These are phyloP conservation scores for Pterocles gutturalis DNA, from an alignment of 2,113 vertebrate genomes.

Conservation along the genomic window DNA sequence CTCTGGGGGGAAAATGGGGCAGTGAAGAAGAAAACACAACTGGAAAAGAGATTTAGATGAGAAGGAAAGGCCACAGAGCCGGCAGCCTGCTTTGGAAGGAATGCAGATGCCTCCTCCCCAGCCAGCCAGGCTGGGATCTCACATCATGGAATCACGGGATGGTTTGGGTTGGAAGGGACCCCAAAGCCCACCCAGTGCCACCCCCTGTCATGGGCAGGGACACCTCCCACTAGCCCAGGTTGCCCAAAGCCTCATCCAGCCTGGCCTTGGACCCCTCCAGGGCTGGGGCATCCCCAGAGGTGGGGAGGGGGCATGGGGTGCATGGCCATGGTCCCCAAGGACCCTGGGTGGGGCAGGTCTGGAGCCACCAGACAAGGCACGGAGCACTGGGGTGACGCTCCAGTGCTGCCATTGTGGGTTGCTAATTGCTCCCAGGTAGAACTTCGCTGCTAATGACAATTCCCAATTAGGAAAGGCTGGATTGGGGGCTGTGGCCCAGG, in stretches of 20 bases:
- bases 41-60: neutral
- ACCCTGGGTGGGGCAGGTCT: neutral
- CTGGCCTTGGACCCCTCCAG: too few species aligned
- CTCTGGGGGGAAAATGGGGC: neutral
- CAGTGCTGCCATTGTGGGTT: neutral
- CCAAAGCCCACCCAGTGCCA: too few species aligned
- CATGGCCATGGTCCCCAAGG: neutral
- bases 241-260: too few species aligned
- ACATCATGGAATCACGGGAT: too few species aligned
- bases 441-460: conserved; percentile 38
- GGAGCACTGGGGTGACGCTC: neutral
- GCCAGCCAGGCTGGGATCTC: neutral
- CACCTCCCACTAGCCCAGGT: too few species aligned
- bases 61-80: neutral
- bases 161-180: too few species aligned
- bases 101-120: neutral
- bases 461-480: conserved; percentile 27
- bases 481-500: neutral
- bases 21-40: neutral
- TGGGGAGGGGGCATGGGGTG: neutral
- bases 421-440: conserved; percentile 39
- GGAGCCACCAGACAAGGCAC: fast-evolving
- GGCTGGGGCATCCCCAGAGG: too few species aligned
- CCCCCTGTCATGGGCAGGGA: too few species aligned
- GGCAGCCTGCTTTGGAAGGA: neutral